Base-by-base conservation (phyloP, 2,797 vertebrate genomes). In the Pampus argenteus region DNA sequence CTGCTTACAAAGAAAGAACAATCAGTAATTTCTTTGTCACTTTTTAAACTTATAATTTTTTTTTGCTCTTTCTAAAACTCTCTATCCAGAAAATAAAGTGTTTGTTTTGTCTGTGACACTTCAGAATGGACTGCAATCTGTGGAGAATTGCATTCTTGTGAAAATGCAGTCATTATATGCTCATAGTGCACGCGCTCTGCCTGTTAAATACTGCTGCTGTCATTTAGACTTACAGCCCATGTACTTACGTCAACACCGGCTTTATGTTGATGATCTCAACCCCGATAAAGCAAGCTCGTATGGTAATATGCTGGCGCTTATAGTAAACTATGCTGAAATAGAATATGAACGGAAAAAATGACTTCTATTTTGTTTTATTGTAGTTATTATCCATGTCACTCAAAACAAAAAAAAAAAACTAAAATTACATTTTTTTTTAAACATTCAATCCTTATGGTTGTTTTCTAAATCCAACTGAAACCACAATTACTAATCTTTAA, bases 81-180 rank as follows among this genome's bases (percentile, higher is more conserved):
- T 55, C 26, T n/a, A 3, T 42, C 11, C 34, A 44, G 36, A 56
- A 50, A 67, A 47, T 10, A 70, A 72, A 74, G 75, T 42, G 59
- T 75, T 78, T 73, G 50, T 80, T 80, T 76, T 73, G 64, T 70
- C 52, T 78, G 42, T 18, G 15, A n/a, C 26, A 45, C 68, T 47
- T 64, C 76, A 26, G 51, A 62, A 22, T 61, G 31, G 50, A 55
- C 47, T 47, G 18, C 28, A 59, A 59, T 78, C 66, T 66, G 42
- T 25, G 34, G 57, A 72, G 56, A 77, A 61, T 55, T 71, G 69
- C 23, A 38, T 57, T 65, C 57, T 31, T 29, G 42, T 71, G 55
- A 65, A 50, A 68, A 74, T 59, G 64, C 56, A 62, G 76, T 73
- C 69, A 73, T 78, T 69, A 71, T 49, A 44, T 59, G 51, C 58